These are phyloP conservation scores for Zophobas atratus DNA, from an alignment of 1,140 invertebrate genomes.

Conservation along the genomic window DNA sequence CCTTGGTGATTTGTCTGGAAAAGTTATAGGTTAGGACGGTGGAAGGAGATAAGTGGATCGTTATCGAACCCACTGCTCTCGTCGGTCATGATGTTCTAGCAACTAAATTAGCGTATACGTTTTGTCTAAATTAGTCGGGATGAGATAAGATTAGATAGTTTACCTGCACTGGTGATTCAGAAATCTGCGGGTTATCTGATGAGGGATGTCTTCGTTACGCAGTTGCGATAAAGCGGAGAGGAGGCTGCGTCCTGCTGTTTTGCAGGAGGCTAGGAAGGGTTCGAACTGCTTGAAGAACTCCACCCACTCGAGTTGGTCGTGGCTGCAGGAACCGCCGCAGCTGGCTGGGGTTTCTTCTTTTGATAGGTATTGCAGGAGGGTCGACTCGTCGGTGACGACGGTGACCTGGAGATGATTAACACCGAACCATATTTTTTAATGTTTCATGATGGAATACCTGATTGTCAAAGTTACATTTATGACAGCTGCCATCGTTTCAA, in stretches of 20 bases:
- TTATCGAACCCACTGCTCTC: too few relatives aligned
- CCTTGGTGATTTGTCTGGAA: slow-evolving; percentile 66
- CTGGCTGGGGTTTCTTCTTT: slow-evolving; percentile 70
- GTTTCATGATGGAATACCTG: background rate
- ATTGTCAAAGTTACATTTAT: too few relatives aligned
- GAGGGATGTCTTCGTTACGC: slow-evolving; percentile 69
- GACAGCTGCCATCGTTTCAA: too few relatives aligned
- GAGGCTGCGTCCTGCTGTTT: slow-evolving; percentile 69
- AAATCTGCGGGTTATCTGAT: slow-evolving; percentile 69
- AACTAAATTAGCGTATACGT: slow-evolving; percentile 13
- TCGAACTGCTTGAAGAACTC: slow-evolving; percentile 76
- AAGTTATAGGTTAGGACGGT: too few relatives aligned
- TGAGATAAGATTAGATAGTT: slow-evolving; percentile 46
- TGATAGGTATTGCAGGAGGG: slow-evolving; percentile 65
- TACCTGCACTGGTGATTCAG: slow-evolving; percentile 71
- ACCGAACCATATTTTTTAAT: background rate
- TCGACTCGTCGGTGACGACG: slow-evolving; percentile 62
- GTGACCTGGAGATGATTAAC: slow-evolving; percentile 57
- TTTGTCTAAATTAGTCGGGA: background rate
- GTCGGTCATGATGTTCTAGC: slow-evolving; percentile 7
- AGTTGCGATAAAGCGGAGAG: slow-evolving; percentile 71
- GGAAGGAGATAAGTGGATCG: too few relatives aligned
- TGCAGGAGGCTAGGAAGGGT: slow-evolving; percentile 70
- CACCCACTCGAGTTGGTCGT: slow-evolving; percentile 76
- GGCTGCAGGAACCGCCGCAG: slow-evolving; percentile 70